Base-by-base conservation (phyloP, 1,140 invertebrate species). In the Neodiprion fabricii region DNA sequence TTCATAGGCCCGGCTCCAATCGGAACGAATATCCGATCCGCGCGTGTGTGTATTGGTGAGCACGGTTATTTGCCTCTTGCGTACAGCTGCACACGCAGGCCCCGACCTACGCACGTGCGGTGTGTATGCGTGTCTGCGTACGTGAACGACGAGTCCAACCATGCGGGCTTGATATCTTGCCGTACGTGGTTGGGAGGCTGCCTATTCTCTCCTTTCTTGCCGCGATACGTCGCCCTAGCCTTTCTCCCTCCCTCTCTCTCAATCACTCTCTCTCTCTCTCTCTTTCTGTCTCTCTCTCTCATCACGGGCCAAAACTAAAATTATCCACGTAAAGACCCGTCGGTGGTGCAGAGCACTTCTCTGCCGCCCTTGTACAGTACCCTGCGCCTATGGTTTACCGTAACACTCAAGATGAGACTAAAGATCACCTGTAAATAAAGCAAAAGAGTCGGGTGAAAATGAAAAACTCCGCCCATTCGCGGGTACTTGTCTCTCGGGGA, bases 391-490 rank as follows among this genome's bases (percentile, higher is more conserved):
- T 61, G 11, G 53, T 61, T 17, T 0, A 14, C 53, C 53, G 28
- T 40, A 40, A 40, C 28, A 40, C 2, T 40, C 53, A 17, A 61
- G 53, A 61, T 9, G n/a, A 61, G 53, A 61, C 53, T 61, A 61
- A 61, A 61, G 5, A 40, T 40, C 28, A 61, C 9, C n/a, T 61
- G 5, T 61, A 61, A 61, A 61, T 61, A 61, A 61, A 61, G n/a
- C n/a, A 61, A 61, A 61, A 61, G 53, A 47, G 14, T 40, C 72
- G 73, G 75, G 76, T 75, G 75, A 77, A 79, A 79, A 79, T 78
- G 77, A 77, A 84, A 86, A 85, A 85, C 86, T 87, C 85, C 86
- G 87, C 86, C 86, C 84, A 88, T 85, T 84, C 76, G 77, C 49
- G 70, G 76, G 81, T 78, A 70, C 67, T 73, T 78, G 77, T 79